These are phyloP conservation scores for Congeria kusceri DNA, from an alignment of 2,888 invertebrate genomes.

Conservation along the genomic window DNA sequence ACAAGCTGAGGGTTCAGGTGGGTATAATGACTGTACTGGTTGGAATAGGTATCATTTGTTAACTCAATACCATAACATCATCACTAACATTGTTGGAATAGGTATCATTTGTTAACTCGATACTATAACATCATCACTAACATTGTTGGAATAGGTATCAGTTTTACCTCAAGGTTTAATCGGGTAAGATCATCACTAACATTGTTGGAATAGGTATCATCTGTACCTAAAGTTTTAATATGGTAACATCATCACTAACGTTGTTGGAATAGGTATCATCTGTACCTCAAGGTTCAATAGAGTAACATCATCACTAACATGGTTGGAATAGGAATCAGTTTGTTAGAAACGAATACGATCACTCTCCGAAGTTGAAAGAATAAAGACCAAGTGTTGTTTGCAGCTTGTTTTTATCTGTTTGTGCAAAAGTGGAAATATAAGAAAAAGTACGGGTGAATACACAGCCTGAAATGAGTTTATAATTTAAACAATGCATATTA, in stretches of 20 bases:
- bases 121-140: background rate
- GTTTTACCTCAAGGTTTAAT: too few species aligned
- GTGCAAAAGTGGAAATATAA: too few species aligned
- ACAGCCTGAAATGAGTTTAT: too few species aligned
- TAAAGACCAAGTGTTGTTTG: too few species aligned
- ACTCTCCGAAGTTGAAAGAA: too few species aligned
- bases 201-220: background rate
- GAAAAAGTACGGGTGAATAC: too few species aligned
- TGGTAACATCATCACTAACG: background rate
- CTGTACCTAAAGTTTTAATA: too few species aligned
- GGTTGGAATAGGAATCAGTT: background rate
- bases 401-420: too few species aligned
- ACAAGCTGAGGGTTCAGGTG: slow-evolving; percentile 70
- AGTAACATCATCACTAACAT: background rate
- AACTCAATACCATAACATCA: background rate
- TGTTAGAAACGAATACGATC: too few species aligned
- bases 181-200: background rate
- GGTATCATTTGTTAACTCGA: background rate
- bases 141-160: background rate
- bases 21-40: slow-evolving; percentile 13
- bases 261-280: background rate
- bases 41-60: background rate
- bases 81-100: background rate
- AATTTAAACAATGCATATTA: too few species aligned
- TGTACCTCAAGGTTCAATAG: too few species aligned